Conservation (phyloP, 2,888 invertebrate genomes). For the Bhutanitis thaidina region DNA sequence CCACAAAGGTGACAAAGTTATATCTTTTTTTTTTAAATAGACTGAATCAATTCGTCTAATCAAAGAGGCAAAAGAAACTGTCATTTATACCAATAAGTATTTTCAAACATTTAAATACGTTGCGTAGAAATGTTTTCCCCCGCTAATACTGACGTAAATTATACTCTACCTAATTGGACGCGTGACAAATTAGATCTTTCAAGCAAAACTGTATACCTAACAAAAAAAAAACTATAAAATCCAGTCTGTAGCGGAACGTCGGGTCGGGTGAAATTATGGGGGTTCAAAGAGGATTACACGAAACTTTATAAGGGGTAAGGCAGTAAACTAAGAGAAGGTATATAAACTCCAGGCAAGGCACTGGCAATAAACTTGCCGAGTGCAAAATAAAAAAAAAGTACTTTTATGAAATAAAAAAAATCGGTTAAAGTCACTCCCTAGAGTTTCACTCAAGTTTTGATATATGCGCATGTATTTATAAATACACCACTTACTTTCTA, state of each 20-base stretch:
- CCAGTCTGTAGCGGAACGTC: slow-evolving; percentile 4
- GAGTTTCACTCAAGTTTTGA: too few relatives aligned
- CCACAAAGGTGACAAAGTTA: too few relatives aligned
- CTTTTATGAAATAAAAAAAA: not conserved
- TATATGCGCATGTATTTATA: too few relatives aligned
- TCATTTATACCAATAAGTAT: too few relatives aligned
- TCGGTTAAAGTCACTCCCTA: too few relatives aligned
- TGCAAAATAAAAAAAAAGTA: slow-evolving; percentile 5
- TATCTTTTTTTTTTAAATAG: too few relatives aligned
- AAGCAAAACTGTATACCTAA: slow-evolving; percentile 5
- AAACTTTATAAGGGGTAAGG: slow-evolving; percentile 21
- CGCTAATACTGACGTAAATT: slow-evolving; percentile 1
- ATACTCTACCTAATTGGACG: slow-evolving; percentile 11
- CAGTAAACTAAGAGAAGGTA: slow-evolving; percentile 20
- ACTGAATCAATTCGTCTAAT: too few relatives aligned
- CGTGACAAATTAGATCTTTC: slow-evolving; percentile 14
- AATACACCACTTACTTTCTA: too few relatives aligned
- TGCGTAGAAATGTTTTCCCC: too few relatives aligned
- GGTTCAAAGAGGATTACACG: slow-evolving; percentile 20
- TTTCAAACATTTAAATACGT: too few relatives aligned
- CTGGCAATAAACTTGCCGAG: slow-evolving; percentile 9
- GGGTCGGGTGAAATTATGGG: slow-evolving; percentile 19
- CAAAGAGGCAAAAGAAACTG: too few relatives aligned
- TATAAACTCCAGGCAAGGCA: slow-evolving; percentile 12
- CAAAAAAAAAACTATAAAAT: slow-evolving; percentile 12